A percentile compares a stretch with the other conserved stretches of the same genome.
Evolutionary conservation across 2,797 vertebrate species (phyloP).

Genomic region (Miichthys miiuy): DNA sequence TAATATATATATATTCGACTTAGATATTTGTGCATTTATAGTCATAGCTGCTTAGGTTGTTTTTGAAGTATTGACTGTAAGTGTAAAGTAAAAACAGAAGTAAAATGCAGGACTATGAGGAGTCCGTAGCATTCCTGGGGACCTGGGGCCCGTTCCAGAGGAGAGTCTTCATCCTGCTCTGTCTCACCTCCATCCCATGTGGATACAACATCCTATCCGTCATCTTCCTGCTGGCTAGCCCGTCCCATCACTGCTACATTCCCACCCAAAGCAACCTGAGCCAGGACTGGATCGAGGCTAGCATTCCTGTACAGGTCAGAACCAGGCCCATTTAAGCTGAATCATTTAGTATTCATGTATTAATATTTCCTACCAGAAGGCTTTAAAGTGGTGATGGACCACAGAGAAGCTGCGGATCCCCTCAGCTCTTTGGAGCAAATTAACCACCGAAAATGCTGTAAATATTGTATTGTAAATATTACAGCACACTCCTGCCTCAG

Average conservation of each 20-base stretch:
- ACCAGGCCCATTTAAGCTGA: not conserved
- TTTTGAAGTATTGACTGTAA: not conserved
- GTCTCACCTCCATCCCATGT: conserved; percentile 39
- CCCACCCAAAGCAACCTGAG: conserved; percentile 65
- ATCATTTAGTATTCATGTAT: too few species aligned
- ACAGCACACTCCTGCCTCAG: too few species aligned
- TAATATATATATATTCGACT: not conserved
- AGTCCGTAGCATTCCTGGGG: conserved; percentile 63
- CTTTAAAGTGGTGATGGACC: not conserved
- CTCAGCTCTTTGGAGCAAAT: too few species aligned
- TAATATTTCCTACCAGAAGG: not conserved
- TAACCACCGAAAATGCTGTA: too few species aligned
- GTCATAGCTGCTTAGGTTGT: not conserved
- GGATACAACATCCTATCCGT: conserved; percentile 62
- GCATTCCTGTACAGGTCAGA: conserved; percentile 71
- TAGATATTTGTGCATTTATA: not conserved
- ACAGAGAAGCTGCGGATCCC: too few species aligned
- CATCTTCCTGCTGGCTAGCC: conserved; percentile 69
- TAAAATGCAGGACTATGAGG: conserved; percentile 70
- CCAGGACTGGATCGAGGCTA: conserved; percentile 69
- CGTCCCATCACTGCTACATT: conserved; percentile 66
- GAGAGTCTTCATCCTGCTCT: conserved; percentile 56
- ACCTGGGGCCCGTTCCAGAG: conserved; percentile 70
- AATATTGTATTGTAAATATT: too few species aligned
- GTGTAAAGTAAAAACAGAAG: not conserved